A percentile compares a stretch with the other conserved stretches of the same genome.
Conservation (phyloP, 1,140 invertebrate species). For the Brachionus angularis region DNA sequence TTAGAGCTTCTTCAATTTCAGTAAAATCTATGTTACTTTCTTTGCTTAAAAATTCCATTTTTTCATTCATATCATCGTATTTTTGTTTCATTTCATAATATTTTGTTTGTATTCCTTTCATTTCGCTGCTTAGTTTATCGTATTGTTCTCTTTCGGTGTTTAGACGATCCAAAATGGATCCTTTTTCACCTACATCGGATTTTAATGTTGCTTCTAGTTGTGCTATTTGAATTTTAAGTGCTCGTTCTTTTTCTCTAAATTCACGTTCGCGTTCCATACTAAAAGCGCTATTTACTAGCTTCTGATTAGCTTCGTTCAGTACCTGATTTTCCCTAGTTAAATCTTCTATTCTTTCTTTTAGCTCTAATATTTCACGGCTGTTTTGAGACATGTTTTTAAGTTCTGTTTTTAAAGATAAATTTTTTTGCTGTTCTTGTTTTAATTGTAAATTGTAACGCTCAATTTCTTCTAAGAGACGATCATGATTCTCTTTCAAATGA, state of each 20-base stretch:
- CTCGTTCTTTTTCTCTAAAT: slow-evolving; percentile 56
- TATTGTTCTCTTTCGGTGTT: slow-evolving; percentile 54
- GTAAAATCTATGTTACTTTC: slow-evolving; percentile 57
- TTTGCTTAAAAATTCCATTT: slow-evolving; percentile 51
- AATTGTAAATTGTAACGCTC: slow-evolving; percentile 54
- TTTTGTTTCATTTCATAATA: slow-evolving; percentile 57
- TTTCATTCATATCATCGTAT: slow-evolving; percentile 58
- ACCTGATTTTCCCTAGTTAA: slow-evolving; percentile 57
- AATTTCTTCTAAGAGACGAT: slow-evolving; percentile 57
- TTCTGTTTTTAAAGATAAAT: slow-evolving; percentile 53
- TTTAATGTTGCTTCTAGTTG: slow-evolving; percentile 60
- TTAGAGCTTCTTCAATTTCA: slow-evolving; percentile 59
- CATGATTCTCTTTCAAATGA: slow-evolving; percentile 55
- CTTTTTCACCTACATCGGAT: slow-evolving; percentile 59
- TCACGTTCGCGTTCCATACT: slow-evolving; percentile 58
- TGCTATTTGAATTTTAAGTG: slow-evolving; percentile 58
- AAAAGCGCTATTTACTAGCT: slow-evolving; percentile 59
- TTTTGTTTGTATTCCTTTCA: slow-evolving; percentile 52
- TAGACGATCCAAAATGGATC: slow-evolving; percentile 55
- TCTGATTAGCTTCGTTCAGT: slow-evolving; percentile 60
- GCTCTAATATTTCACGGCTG: slow-evolving; percentile 3
- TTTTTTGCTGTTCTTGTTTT: slow-evolving; percentile 58
- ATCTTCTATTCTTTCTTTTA: slow-evolving; percentile 46
- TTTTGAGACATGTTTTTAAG: slow-evolving; percentile 45
- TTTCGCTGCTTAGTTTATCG: slow-evolving; percentile 54